Conservation (phyloP, 1,140 invertebrate species). For the Zaprionus ornatus region DNA sequence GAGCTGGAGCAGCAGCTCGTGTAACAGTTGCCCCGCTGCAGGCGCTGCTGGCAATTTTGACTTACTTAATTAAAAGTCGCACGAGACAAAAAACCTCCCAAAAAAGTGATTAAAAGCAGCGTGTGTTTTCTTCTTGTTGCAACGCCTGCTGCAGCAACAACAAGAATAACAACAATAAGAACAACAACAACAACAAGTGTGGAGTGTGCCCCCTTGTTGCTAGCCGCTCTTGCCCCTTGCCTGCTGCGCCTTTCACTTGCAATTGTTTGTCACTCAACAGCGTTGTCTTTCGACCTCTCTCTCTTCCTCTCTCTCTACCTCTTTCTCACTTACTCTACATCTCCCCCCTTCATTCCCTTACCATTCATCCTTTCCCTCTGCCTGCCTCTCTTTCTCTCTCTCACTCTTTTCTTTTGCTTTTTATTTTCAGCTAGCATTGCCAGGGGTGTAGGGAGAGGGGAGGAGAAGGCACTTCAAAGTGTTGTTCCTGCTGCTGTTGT, state of each 20-base stretch:
- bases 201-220: neutral
- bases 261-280: constrained; percentile 81
- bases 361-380: neutral
- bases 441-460: neutral
- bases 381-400: neutral
- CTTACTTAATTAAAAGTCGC: constrained; percentile 82
- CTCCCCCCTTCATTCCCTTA: neutral
- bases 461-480: constrained; percentile 60
- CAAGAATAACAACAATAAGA: constrained; percentile 11
- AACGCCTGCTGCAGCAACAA: constrained; percentile 38
- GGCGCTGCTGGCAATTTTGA: constrained; percentile 44
- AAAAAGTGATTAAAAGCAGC: constrained; percentile 68
- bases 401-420: constrained; percentile 17
- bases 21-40: constrained; percentile 57
- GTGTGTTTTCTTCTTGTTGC: constrained; percentile 4
- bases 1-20: neutral
- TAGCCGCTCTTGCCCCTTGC: neutral
- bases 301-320: neutral
- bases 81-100: constrained; percentile 61
- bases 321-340: neutral
- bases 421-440: constrained; percentile 13
- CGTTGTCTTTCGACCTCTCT: constrained; percentile 52
- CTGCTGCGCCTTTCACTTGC: constrained; percentile 61
- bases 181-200: constrained; percentile 18
- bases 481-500: constrained; percentile 40